Percentiles rank a stretch among this genome's conserved stretches.
phyloP scores from a whole-genome alignment of 2,113 vertebrate species.

The Syngnathoides biaculeatus region DNA sequence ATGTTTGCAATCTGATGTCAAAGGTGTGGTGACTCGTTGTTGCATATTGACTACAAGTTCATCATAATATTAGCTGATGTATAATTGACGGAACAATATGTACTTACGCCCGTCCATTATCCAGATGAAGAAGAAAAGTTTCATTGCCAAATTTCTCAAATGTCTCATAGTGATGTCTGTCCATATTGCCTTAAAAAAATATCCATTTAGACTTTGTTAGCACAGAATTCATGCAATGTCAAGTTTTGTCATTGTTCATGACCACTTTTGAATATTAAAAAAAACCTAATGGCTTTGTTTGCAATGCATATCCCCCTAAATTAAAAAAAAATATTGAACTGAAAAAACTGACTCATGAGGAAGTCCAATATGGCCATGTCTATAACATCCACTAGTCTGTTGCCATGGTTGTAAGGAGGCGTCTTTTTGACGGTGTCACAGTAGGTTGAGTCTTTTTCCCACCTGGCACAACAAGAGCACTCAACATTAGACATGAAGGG shows the following conservation, averaged over 20 bases:
- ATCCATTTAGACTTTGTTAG: not conserved
- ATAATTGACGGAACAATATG: not conserved
- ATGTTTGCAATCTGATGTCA: not conserved
- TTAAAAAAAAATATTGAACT: not conserved
- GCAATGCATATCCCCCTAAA: not conserved
- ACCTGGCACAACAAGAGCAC: constrained; percentile 70
- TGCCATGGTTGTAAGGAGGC: constrained; percentile 84
- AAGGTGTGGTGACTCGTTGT: not conserved
- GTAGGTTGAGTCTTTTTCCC: constrained; percentile 90
- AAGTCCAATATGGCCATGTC: constrained; percentile 97
- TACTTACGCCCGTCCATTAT: constrained; percentile 90
- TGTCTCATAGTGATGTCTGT: constrained; percentile 94
- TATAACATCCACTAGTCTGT: constrained; percentile 88
- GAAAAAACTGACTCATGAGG: constrained; percentile 84
- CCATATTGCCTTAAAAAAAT: constrained; percentile 86
- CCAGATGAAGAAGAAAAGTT: constrained; percentile 92
- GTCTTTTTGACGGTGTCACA: constrained; percentile 93
- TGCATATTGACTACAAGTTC: not conserved
- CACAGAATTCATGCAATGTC: not conserved
- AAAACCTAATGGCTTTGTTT: not conserved
- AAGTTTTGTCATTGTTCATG: not conserved
- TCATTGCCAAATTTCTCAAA: constrained; percentile 96
- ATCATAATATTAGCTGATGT: not conserved
- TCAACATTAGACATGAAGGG: not conserved
- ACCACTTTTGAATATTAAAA: not conserved